Evolutionary conservation across 1,140 invertebrate genomes (phyloP).

Genomic region (Ceratitis capitata): DNA sequence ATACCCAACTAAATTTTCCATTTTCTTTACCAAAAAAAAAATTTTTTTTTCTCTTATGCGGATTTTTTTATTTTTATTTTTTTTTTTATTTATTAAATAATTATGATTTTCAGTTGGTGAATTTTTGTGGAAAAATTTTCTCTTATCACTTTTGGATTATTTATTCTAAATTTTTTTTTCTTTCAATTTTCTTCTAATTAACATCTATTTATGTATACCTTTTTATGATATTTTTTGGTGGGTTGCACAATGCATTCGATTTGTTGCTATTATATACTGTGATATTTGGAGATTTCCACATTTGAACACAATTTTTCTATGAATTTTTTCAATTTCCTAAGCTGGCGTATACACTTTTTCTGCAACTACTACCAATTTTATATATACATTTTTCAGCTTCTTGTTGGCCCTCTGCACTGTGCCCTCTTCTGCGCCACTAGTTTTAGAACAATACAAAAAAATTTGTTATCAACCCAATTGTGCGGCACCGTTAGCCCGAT

Average conservation of each 20-base stretch:
- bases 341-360: slow-evolving; percentile 35
- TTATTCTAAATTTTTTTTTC: background rate
- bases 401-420: slow-evolving; percentile 19
- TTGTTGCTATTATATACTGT: background rate
- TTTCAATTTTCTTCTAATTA: background rate
- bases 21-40: too few relatives aligned
- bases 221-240: slow-evolving; percentile 25
- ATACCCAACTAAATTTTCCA: slow-evolving; percentile 35
- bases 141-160: background rate
- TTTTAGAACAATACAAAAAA: slow-evolving; percentile 37
- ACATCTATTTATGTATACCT: slow-evolving; percentile 12
- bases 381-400: slow-evolving; percentile 35
- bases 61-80: background rate
- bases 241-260: slow-evolving; percentile 38
- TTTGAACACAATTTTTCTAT: slow-evolving; percentile 26
- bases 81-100: background rate
- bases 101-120: background rate
- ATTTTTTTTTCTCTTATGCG: background rate
- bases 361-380: slow-evolving; percentile 24
- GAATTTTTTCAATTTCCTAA: background rate
- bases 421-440: slow-evolving; percentile 26
- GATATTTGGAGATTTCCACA: slow-evolving; percentile 22
- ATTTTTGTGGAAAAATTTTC: background rate
- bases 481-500: slow-evolving; percentile 61
- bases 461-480: slow-evolving; percentile 51